Evolutionary conservation across 2,113 vertebrate genomes (phyloP), one percentile per base, ranked within the genome.

Genomic region (Galbula dea): DNA sequence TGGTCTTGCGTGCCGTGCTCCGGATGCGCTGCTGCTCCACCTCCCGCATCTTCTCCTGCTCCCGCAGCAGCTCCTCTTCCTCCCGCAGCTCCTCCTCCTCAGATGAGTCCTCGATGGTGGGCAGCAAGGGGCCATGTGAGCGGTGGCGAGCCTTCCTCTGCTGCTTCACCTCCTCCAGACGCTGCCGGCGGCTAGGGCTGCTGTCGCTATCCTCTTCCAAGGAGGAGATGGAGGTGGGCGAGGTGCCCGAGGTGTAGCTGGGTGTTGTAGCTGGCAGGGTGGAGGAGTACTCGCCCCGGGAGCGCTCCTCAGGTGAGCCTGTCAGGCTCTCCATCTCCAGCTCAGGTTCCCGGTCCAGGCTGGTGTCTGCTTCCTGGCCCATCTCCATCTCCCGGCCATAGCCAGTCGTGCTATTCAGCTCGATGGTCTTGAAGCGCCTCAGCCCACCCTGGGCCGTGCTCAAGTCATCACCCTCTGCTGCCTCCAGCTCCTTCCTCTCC

Each of bases 321-420:
- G 99, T 99, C 74, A 99, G 96, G 95, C 99, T 99, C 96, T 99
- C 99, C 99, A 99, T 99, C 97, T 99, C 99, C 65, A 99, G 97
- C 96, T 99, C 99, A 0, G 99, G 99, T 88, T 99, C 99, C 83
- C 99, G 96, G 88, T 99, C 99, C 82, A 99, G 96, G 89, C 97
- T 97, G 78, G 98, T 78, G 41, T 99, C 99, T 10, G 98, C 97
- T 72, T 99, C 99, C 83, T 98, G 98, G 89, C 97, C 97, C 72
- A 99, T 97, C 93, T 99, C 99, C 94, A 99, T 98, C 63, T 99
- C 99, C 57, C 98, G 98, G 80, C 98, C 95, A 1, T 98, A 99
- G 91, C 98, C 98, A 26, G 98, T 99, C 0, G 99, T 99, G 94
- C 99, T 99, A 95, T 99, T 99, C 83, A 99, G 97, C 83, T 99